phyloP scores from a whole-genome alignment of 2,888 invertebrate genomes.

The Hydriomena furcata region DNA sequence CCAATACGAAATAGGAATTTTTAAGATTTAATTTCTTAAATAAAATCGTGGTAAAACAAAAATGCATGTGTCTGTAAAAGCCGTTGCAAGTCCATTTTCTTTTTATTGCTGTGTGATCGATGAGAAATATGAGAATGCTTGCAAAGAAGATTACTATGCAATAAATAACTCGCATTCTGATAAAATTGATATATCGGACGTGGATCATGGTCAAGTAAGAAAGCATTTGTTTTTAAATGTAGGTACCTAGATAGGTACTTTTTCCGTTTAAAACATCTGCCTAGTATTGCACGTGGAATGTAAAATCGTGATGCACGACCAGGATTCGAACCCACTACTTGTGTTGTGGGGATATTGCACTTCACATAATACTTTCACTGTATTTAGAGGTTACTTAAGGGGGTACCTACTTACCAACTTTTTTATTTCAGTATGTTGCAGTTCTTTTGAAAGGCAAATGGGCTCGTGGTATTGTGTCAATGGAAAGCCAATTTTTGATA shows the following conservation, averaged over 20 bases:
- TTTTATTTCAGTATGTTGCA: slow-evolving; percentile 53
- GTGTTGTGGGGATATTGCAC: too few relatives aligned
- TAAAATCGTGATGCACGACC: too few relatives aligned
- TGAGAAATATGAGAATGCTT: not conserved
- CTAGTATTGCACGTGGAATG: too few relatives aligned
- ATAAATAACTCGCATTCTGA: slow-evolving; percentile 1
- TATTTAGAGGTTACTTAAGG: too few relatives aligned
- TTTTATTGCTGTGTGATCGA: slow-evolving; percentile 50
- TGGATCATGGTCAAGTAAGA: slow-evolving; percentile 56
- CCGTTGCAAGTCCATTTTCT: slow-evolving; percentile 55
- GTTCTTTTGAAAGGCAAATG: slow-evolving; percentile 56
- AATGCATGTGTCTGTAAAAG: slow-evolving; percentile 39
- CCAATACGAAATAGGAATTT: too few relatives aligned
- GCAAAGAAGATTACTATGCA: not conserved
- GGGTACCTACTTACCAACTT: not conserved
- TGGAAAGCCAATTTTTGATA: slow-evolving; percentile 52
- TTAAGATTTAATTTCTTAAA: too few relatives aligned
- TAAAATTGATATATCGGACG: slow-evolving; percentile 22
- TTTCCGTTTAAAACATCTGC: too few relatives aligned
- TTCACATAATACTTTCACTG: too few relatives aligned
- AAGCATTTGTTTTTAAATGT: not conserved
- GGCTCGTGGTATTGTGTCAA: slow-evolving; percentile 53
- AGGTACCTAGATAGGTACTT: too few relatives aligned
- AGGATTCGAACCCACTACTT: too few relatives aligned
- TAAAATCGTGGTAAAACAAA: too few relatives aligned